Evolutionary conservation across 2,888 invertebrate species (phyloP).

Genomic region (Synanthedon vespiformis): DNA sequence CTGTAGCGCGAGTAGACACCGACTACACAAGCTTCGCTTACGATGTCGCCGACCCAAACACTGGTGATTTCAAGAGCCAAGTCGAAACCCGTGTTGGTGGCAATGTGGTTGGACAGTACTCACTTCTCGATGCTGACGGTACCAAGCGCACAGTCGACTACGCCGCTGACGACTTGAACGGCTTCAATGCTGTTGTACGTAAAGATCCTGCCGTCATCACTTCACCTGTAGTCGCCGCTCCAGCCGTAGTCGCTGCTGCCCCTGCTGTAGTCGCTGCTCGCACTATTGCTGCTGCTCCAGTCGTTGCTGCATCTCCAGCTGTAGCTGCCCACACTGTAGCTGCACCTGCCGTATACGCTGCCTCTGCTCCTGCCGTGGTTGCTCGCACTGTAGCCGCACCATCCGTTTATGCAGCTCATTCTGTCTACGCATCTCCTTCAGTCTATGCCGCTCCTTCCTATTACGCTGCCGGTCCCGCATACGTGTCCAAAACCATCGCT

Average conservation of each 20-base stretch:
- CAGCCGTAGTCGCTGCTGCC: slow-evolving; percentile 30
- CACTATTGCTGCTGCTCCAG: slow-evolving; percentile 11
- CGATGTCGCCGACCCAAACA: slow-evolving; percentile 68
- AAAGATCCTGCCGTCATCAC: slow-evolving; percentile 56
- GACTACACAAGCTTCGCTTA: slow-evolving; percentile 68
- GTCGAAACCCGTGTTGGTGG: slow-evolving; percentile 67
- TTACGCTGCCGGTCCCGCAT: slow-evolving; percentile 11
- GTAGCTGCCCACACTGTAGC: slow-evolving; percentile 12
- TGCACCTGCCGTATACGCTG: slow-evolving; percentile 12
- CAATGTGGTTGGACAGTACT: slow-evolving; percentile 67
- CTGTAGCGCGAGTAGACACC: slow-evolving; percentile 63
- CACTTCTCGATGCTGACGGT: slow-evolving; percentile 66
- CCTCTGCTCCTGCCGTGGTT: slow-evolving; percentile 10
- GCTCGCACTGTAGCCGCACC: slow-evolving; percentile 14
- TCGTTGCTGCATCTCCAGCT: slow-evolving; percentile 18
- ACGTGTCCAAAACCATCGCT: slow-evolving; percentile 10
- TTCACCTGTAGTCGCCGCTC: slow-evolving; percentile 32
- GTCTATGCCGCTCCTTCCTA: slow-evolving; percentile 14
- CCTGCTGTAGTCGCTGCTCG: slow-evolving; percentile 14
- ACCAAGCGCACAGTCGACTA: slow-evolving; percentile 70
- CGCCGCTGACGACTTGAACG: slow-evolving; percentile 66
- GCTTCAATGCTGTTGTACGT: slow-evolving; percentile 71
- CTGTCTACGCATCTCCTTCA: slow-evolving; percentile 12
- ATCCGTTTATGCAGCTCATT: slow-evolving; percentile 11
- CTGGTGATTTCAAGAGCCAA: slow-evolving; percentile 71